Conservation (phyloP, 2,888 invertebrate species). For the Bhutanitis thaidina region DNA sequence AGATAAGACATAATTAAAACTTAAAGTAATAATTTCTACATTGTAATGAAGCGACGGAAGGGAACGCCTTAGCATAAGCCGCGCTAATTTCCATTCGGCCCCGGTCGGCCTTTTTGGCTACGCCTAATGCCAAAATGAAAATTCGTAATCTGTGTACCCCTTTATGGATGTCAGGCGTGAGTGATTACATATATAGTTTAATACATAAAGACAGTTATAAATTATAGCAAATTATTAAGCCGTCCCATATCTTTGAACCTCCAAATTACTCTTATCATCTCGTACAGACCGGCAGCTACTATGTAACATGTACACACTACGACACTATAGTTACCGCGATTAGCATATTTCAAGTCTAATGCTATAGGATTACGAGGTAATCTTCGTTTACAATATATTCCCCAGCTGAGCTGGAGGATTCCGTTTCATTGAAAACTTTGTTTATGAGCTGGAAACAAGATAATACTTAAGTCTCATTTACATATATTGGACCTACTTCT, state of each 20-base stretch:
- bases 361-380: not conserved
- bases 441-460: conserved; percentile 1
- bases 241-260: not conserved
- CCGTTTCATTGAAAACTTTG: not conserved
- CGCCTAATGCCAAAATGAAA: too few species aligned
- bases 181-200: too few species aligned
- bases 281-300: not conserved
- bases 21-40: too few species aligned
- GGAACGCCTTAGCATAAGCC: too few species aligned
- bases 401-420: not conserved
- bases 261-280: not conserved
- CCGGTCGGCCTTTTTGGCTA: too few species aligned
- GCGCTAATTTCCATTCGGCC: too few species aligned
- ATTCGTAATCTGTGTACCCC: too few species aligned
- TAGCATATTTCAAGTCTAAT: conserved; percentile 5
- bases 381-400: not conserved
- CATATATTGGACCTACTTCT: not conserved
- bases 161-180: too few species aligned
- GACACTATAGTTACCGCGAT: not conserved
- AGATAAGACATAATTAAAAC: too few species aligned
- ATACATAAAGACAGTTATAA: too few species aligned
- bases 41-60: too few species aligned
- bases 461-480: not conserved
- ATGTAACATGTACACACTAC: not conserved
- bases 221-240: too few species aligned